Conservation (phyloP, 2,797 vertebrate genomes). For the Myiotriccus ornatus region DNA sequence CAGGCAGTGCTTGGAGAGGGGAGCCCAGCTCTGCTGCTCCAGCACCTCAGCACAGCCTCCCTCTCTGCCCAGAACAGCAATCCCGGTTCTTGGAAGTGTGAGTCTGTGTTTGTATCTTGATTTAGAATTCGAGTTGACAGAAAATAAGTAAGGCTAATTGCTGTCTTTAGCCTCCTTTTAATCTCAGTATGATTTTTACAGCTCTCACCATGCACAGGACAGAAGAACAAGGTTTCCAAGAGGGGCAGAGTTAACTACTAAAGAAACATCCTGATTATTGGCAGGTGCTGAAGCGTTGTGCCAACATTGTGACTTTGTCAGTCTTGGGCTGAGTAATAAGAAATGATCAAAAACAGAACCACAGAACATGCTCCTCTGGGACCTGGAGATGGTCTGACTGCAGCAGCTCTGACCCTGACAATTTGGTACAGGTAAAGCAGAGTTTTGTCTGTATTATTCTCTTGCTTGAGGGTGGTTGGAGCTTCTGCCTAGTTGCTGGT, state of each 20-base stretch:
- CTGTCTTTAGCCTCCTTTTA: neutral
- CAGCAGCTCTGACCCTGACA: neutral
- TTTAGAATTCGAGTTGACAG: neutral
- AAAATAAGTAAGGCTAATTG: constrained; percentile 3
- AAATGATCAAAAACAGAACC: neutral
- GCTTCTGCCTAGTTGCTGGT: neutral
- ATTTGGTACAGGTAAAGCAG: neutral
- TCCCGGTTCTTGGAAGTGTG: neutral
- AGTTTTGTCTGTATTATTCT: neutral
- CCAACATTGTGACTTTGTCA: neutral
- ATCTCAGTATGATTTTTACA: constrained; percentile 5
- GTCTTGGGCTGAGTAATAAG: neutral
- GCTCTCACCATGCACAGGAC: neutral
- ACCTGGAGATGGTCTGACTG: neutral
- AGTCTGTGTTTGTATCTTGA: neutral
- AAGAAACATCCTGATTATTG: constrained; percentile 13
- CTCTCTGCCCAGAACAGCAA: neutral
- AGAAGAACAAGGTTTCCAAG: constrained; percentile 14
- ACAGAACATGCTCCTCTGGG: neutral
- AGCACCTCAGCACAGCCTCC: neutral
- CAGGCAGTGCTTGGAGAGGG: neutral
- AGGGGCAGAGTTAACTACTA: neutral
- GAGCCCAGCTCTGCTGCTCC: neutral
- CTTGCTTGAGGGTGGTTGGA: neutral
- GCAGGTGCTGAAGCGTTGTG: constrained; percentile 13